These are phyloP conservation scores for Amphiprion ocellaris DNA, from an alignment of 2,113 vertebrate species.

Conservation along the genomic window DNA sequence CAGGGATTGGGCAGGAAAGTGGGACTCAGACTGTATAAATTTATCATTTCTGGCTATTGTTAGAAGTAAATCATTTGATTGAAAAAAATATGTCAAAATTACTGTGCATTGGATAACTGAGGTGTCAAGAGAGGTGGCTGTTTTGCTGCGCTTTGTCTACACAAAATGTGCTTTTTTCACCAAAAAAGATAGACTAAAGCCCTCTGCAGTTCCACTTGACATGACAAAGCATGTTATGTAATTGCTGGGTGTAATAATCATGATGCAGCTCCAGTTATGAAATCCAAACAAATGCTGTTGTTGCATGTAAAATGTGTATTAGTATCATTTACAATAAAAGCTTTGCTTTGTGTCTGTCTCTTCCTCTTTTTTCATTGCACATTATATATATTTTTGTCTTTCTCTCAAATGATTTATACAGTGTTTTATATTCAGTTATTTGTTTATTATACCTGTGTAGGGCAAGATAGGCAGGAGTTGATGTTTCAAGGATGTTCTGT, in stretches of 20 bases:
- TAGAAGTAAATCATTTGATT: not conserved
- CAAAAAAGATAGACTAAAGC: constrained; percentile 42
- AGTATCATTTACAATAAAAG: not conserved
- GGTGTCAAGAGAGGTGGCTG: not conserved
- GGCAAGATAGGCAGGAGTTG: too few species aligned
- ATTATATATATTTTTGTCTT: too few species aligned
- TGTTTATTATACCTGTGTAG: too few species aligned
- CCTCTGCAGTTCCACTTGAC: constrained; percentile 50
- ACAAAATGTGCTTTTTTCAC: constrained; percentile 16
- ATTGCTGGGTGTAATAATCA: constrained; percentile 55
- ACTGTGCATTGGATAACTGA: not conserved
- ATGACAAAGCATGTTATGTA: constrained; percentile 60
- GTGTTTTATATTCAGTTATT: not conserved
- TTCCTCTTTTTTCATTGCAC: too few species aligned
- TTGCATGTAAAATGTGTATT: constrained; percentile 13
- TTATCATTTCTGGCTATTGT: not conserved
- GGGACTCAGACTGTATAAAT: not conserved
- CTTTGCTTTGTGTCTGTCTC: not conserved
- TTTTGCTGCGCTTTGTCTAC: not conserved
- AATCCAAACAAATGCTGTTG: constrained; percentile 30
- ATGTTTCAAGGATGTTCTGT: too few species aligned
- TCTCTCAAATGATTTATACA: not conserved
- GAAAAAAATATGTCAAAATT: not conserved
- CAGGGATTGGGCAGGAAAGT: not conserved
- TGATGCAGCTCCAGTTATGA: constrained; percentile 31